Conservation (phyloP, 2,797 vertebrate genomes). For the Thunnus albacares region DNA sequence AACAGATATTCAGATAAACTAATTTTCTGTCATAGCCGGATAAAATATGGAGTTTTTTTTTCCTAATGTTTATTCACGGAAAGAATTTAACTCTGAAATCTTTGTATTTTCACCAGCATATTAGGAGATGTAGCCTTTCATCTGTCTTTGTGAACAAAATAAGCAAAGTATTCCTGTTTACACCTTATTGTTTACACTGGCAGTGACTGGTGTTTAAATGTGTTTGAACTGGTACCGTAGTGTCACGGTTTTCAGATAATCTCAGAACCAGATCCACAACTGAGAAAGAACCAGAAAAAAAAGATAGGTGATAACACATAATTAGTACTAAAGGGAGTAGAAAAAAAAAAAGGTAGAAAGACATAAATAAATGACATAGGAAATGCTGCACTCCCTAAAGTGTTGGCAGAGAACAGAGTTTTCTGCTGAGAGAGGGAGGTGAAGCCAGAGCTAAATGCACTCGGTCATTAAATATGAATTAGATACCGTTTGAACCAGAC, state of each 20-base stretch:
- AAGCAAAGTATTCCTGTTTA: background rate
- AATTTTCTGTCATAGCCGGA: background rate
- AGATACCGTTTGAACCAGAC: constrained; percentile 47
- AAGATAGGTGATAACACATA: background rate
- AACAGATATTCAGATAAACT: background rate
- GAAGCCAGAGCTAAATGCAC: constrained; percentile 48
- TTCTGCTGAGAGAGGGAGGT: constrained; percentile 24
- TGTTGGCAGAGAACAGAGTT: constrained; percentile 27
- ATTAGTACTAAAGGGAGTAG: constrained; percentile 31
- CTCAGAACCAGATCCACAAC: constrained; percentile 8
- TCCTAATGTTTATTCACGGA: constrained; percentile 3
- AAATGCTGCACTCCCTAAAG: constrained; percentile 22
- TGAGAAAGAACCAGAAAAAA: background rate
- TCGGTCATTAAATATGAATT: constrained; percentile 70
- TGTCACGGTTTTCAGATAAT: constrained; percentile 24
- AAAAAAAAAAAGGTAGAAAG: constrained; percentile 10
- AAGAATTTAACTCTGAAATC: background rate
- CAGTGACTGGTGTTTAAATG: background rate
- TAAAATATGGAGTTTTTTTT: background rate
- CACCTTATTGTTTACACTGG: background rate
- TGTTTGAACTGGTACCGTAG: background rate
- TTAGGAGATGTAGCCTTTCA: background rate
- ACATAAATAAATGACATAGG: constrained; percentile 49
- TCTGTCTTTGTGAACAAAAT: background rate
- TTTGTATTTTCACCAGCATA: constrained; percentile 1